phyloP scores from a whole-genome alignment of 1,140 invertebrate genomes.

The Mesaphorura yosii region DNA sequence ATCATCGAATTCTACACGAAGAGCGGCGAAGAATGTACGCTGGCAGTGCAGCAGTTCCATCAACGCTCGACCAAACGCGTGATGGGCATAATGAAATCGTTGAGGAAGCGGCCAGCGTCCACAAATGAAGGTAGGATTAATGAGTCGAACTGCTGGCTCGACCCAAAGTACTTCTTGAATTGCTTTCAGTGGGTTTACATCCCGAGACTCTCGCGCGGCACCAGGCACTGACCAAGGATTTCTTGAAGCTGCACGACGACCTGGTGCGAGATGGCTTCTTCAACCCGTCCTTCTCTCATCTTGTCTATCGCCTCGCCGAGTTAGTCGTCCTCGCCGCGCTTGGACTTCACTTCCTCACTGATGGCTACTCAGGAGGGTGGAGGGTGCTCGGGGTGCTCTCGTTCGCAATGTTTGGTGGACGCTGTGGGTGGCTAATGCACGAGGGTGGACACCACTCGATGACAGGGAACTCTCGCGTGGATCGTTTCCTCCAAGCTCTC shows the following conservation, averaged over 20 bases:
- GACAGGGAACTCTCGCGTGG: constrained; percentile 9
- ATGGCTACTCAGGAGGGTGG: background rate
- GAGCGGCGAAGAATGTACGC: constrained; percentile 20
- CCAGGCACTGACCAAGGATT: constrained; percentile 1
- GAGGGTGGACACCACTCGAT: constrained; percentile 14
- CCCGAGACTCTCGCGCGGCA: background rate
- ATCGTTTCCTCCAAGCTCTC: constrained; percentile 7
- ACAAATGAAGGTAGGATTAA: constrained; percentile 7
- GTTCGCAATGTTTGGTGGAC: background rate
- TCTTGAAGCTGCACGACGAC: constrained; percentile 4
- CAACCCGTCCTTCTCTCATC: constrained; percentile 9
- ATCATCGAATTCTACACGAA: constrained; percentile 22
- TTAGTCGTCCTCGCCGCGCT: background rate
- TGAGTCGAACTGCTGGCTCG: background rate
- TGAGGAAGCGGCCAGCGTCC: constrained; percentile 14
- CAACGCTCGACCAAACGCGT: constrained; percentile 14
- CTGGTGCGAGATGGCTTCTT: constrained; percentile 8
- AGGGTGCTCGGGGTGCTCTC: background rate
- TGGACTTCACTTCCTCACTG: background rate
- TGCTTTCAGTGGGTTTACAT: background rate
- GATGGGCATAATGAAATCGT: constrained; percentile 3
- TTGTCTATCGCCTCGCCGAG: background rate
- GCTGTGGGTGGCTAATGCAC: constrained; percentile 3
- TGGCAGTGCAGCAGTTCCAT: constrained; percentile 21
- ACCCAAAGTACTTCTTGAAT: background rate